Evolutionary conservation across 2,113 vertebrate genomes (phyloP), one percentile per base, ranked within the genome.

Genomic region (Rissa tridactyla): DNA sequence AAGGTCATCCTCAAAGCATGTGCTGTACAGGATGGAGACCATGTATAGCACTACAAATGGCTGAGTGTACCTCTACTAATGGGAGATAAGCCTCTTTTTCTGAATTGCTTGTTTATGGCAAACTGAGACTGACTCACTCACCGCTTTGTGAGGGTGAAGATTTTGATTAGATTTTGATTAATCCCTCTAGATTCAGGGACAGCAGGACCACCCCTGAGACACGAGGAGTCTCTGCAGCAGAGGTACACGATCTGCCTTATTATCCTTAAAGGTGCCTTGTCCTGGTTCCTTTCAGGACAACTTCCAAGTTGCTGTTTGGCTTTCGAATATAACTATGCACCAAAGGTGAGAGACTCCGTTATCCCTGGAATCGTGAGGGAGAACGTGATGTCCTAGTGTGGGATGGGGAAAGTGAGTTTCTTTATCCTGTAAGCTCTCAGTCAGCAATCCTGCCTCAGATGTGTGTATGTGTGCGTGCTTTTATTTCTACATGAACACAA

Each of bases 181-280:
- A 55, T 90, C 68, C 87, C 57, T 68, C 75, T 79, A 10, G 38
- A 69, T 73, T 90, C 68, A 62, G 95, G 87, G 85, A 38, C 38
- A 80, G 76, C 71, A 78, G 88, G 42, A 57, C 51, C 69, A 66
- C 11, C 38, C 36, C 54, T 36, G 46, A 44, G 82, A 66, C 42
- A 61, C 3, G 6, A 85, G 51, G 77, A 76, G 54, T 61, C 62
- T 76, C 70, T 90, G 71, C 84, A 83, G 54, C 84, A 86, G 82
- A 86, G 42, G 85, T 70, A 19, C 61, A 13, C 76, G 7, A 49
- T 84, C 96, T 96, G 97, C 97, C 96, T 97, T 97, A 97, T 19
- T 96, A 38, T 68, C 61, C 75, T 78, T 92, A 61, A 64, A 94
- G 93, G 94, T 97, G 96, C 96, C 96, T 97, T 92, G 93, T 92